Evolutionary conservation across 2,888 invertebrate species (phyloP).

Genomic region (Agonopterix heracliana): DNA sequence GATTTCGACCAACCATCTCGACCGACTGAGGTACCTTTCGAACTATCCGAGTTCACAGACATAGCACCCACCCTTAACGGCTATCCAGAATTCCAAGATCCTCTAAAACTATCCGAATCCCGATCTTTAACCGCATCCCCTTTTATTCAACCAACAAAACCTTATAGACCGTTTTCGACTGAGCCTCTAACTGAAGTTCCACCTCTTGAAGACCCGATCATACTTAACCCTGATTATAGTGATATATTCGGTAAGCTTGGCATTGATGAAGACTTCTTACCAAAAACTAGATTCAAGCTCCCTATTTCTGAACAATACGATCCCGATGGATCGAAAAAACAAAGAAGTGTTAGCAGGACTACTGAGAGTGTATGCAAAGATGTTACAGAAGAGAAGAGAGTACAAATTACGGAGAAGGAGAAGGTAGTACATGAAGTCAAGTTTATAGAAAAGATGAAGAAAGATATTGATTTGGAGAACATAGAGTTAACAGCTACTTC

Average conservation of each 20-base stretch:
- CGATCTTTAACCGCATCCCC: slow-evolving; percentile 46
- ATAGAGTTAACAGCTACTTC: slow-evolving; percentile 50
- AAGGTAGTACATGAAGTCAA: slow-evolving; percentile 9
- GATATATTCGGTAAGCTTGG: slow-evolving; percentile 38
- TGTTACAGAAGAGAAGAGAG: slow-evolving; percentile 14
- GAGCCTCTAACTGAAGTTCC: slow-evolving; percentile 46
- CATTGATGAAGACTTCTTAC: slow-evolving; percentile 27
- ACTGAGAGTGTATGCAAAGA: slow-evolving; percentile 7
- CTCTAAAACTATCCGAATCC: slow-evolving; percentile 14
- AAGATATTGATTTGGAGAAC: slow-evolving; percentile 33
- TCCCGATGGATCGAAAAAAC: slow-evolving; percentile 33
- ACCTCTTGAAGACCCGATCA: slow-evolving; percentile 54
- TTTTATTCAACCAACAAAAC: slow-evolving; percentile 36
- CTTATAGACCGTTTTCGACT: slow-evolving; percentile 55
- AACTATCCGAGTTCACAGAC: slow-evolving; percentile 32
- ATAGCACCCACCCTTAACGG: slow-evolving; percentile 8
- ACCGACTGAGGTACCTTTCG: slow-evolving; percentile 55
- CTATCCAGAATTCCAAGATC: slow-evolving; percentile 4
- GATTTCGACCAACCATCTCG: slow-evolving; percentile 58
- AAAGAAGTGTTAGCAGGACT: slow-evolving; percentile 16
- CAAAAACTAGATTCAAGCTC: slow-evolving; percentile 46
- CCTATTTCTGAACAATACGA: slow-evolving; percentile 59
- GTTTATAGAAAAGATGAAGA: slow-evolving; percentile 15
- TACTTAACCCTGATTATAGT: slow-evolving; percentile 48
- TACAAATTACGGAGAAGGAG: slow-evolving; percentile 9